Base-by-base conservation (phyloP, 2,113 vertebrate genomes). In the Pavo muticus region DNA sequence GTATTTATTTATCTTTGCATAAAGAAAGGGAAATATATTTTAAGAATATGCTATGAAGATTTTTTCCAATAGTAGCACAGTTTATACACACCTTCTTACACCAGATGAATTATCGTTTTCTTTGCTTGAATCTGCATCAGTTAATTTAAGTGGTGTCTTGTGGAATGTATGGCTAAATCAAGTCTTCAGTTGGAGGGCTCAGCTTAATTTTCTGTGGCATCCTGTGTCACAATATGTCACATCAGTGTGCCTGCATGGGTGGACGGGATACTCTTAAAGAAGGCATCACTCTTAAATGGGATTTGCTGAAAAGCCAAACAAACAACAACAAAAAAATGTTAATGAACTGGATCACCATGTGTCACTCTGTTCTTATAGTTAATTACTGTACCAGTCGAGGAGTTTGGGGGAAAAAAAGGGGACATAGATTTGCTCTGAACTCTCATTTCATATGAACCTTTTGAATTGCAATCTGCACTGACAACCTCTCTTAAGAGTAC, bases 221-320 rank as follows among this genome's bases (percentile, higher is more conserved):
- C 79, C 86, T 86, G 69, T 91, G 94, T 96, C 91, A 94, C 94
- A 94, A 84, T 88, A 93, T 90, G 95, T 94, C 95, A 95, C 94
- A 91, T 93, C 82, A 95, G 83, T 30, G 57, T 78, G 69, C 65
- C 76, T 90, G 79, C 71, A 77, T 74, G 59, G 52, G 35, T 91
- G 85, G 90, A 94, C 63, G 74, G 77, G 67, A 70, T 89, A 79
- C 61, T 80, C 52, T 84, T 89, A 94, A 93, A 91, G 78, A 95
- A 93, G 30, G 77, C 61, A 87, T 67, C 60, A 37, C 68, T 84
- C 67, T 86, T 81, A 88, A 72, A 92, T 21, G 61, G 1, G 1
- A 52, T 84, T 88, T 83, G 79, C 72, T 84, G 78, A 91, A 88
- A 92, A 91, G 68, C 82, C 64, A 93, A 91, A 77, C 81, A 92